Base-by-base conservation (phyloP, 2,888 invertebrate genomes). In the Cyclophora albipunctata region DNA sequence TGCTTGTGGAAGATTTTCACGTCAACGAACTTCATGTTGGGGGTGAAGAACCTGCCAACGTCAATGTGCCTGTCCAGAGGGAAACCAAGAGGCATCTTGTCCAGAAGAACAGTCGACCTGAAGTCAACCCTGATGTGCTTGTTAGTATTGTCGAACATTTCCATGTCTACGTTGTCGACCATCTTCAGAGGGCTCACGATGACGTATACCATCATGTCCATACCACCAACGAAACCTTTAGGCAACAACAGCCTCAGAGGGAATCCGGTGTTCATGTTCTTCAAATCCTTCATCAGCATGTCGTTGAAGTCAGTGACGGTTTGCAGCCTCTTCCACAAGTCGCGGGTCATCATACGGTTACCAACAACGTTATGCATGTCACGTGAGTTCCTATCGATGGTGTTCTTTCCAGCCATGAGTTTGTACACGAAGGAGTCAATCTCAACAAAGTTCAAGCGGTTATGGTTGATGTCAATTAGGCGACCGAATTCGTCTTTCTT, bases 231-330 rank as follows among this genome's bases (percentile, higher is more conserved):
- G 58, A 77, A 90, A 69, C 95, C 95, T 66, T 87, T 93, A 43
- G 95, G 95, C 48, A 95, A 81, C 42, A 94, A 72, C 44, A 94
- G 84, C 62, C 94, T 92, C 34, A 91, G 88, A 3, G 95, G 95
- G 90, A 93, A 93, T 47, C 92, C 92, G 55, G 91, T 92, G 66
- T 92, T 84, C 60, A 84, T 78, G 67, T 87, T 86, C 48, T 69
- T 84, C 45, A 86, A 60, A 52, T 84, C 84, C 59, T 80, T 84
- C 0, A 63, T 40, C 2, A 78, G 58, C 7, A 84, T 46, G 46
- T 85, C 83, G 41, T 71, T 75, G 46, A 81, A 66, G 56, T 80
- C 84, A 7, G 73, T 76, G 45, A 92, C 90, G n/a, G 86, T 71
- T 58, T 92, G 89, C 34, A 94, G 80, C 63, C 90, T 90, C 64